Conservation (phyloP, 2,888 invertebrate genomes). For the Pollenia amentaria region DNA sequence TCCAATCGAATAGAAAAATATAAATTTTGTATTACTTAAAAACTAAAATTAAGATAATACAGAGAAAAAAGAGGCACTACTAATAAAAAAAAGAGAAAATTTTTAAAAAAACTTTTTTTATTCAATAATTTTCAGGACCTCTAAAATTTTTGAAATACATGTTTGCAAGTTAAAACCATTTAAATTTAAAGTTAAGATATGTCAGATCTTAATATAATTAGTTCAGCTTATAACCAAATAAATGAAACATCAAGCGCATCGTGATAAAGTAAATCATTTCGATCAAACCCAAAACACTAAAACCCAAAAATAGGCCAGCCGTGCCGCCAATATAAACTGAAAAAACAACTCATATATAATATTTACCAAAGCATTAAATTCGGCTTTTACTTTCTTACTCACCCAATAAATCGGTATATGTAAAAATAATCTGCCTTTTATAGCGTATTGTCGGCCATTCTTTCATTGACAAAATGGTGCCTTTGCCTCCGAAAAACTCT, state of each 20-base stretch:
- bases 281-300: conserved; percentile 90
- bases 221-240: conserved; percentile 78
- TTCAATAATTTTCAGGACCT: no score
- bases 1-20: conserved; percentile 58
- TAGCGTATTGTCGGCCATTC: conserved; percentile 77
- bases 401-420: conserved; percentile 84
- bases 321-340: conserved; percentile 92
- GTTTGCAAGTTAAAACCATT: not conserved
- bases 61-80: conserved; percentile 64
- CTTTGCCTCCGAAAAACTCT: conserved; percentile 72
- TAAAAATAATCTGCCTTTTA: conserved; percentile 82
- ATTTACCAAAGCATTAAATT: not conserved
- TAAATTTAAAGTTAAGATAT: not conserved
- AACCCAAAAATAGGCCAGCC: conserved; percentile 91
- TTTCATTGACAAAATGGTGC: conserved; percentile 69
- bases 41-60: conserved; percentile 40
- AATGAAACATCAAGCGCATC: conserved; percentile 87
- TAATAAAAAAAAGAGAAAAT: conserved; percentile 53
- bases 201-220: not conserved
- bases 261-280: conserved; percentile 91
- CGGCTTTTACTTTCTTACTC: not conserved
- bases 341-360: conserved; percentile 73
- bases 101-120: conserved; percentile 1
- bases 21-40: conserved; percentile 48
- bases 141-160: not conserved